phyloP scores from a whole-genome alignment of 2,113 vertebrate genomes.

The Antennarius striatus region DNA sequence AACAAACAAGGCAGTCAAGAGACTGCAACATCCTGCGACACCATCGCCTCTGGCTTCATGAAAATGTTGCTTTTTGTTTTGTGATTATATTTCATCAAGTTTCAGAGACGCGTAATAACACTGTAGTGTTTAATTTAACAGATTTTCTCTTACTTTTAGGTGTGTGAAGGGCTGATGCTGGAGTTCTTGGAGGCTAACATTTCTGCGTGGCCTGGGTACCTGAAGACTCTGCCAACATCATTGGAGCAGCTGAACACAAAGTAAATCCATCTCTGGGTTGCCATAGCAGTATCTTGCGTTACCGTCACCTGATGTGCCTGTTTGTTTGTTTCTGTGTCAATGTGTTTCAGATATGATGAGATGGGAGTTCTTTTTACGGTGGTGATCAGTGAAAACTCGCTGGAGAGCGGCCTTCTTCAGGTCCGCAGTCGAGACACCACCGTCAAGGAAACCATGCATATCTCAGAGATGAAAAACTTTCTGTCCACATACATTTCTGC shows the following conservation, averaged over 20 bases:
- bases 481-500: slow-evolving; percentile 86
- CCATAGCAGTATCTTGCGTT: not conserved
- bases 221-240: slow-evolving; percentile 81
- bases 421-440: slow-evolving; percentile 92
- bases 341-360: slow-evolving; percentile 88
- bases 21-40: no score
- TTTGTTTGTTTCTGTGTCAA: not conserved
- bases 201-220: slow-evolving; percentile 92
- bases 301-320: not conserved
- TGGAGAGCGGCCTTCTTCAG: slow-evolving; percentile 90
- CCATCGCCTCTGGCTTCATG: no score
- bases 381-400: slow-evolving; percentile 84
- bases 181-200: slow-evolving; percentile 87
- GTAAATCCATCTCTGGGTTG: slow-evolving; percentile 68
- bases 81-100: no score
- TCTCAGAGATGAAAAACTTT: slow-evolving; percentile 89
- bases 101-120: no score
- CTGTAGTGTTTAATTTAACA: no score
- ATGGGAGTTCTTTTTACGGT: slow-evolving; percentile 93
- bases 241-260: slow-evolving; percentile 87
- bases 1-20: no score
- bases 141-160: slow-evolving; percentile 66
- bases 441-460: slow-evolving; percentile 92
- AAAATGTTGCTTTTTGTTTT: no score
- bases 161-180: slow-evolving; percentile 88